These are phyloP conservation scores for Erpetoichthys calabaricus DNA, from an alignment of 2,797 vertebrate species.

Conservation along the genomic window DNA sequence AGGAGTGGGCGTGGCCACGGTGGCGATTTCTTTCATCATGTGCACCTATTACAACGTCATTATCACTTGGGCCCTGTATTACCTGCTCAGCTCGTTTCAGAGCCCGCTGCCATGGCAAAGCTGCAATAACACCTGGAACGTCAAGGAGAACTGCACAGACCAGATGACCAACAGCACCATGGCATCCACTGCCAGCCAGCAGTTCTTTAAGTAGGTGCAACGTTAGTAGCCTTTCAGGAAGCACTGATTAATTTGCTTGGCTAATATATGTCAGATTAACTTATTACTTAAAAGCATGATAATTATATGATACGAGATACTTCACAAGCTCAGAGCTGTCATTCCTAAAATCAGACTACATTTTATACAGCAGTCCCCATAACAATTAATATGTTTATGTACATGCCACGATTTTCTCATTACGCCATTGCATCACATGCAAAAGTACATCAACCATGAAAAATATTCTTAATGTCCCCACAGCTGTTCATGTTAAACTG, in stretches of 20 bases:
- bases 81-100: conserved; percentile 58
- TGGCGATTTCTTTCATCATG: conserved; percentile 59
- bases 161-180: conserved; percentile 29
- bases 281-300: too few species aligned
- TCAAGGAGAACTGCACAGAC: conserved; percentile 33
- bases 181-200: conserved; percentile 50
- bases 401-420: too few species aligned
- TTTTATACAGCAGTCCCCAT: too few species aligned
- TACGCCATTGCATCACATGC: too few species aligned
- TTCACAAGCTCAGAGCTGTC: too few species aligned
- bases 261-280: neutral
- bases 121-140: conserved; percentile 64
- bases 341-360: too few species aligned
- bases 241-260: neutral
- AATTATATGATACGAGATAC: too few species aligned
- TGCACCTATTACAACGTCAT: conserved; percentile 57
- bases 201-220: conserved; percentile 50
- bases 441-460: too few species aligned
- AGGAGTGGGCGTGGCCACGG: conserved; percentile 57
- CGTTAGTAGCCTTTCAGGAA: too few species aligned
- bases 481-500: too few species aligned
- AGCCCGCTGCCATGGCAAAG: conserved; percentile 44
- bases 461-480: too few species aligned
- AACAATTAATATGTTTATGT: too few species aligned
- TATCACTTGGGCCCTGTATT: conserved; percentile 59